Conservation (phyloP, 2,113 vertebrate species). For the Erythrocercus mccallii region DNA sequence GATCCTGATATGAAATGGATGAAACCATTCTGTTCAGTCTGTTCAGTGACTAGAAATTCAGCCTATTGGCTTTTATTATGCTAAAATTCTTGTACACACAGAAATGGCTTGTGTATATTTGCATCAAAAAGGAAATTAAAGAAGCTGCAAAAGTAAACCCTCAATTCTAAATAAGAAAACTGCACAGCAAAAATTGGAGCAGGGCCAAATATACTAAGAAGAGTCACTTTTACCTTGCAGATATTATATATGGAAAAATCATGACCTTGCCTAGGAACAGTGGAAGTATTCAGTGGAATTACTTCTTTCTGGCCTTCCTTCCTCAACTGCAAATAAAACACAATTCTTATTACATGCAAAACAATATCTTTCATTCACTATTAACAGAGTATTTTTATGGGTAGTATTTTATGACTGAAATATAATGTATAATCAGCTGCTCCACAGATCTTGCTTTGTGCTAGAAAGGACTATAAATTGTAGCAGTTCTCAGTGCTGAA, state of each 20-base stretch:
- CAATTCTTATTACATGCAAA: background rate
- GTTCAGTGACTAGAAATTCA: slow-evolving; percentile 28
- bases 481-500: background rate
- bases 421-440: background rate
- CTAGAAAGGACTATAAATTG: background rate
- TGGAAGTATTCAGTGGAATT: background rate
- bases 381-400: background rate
- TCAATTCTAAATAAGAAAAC: slow-evolving; percentile 1
- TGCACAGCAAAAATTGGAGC: background rate
- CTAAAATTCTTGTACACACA: slow-evolving; percentile 45
- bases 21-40: slow-evolving; percentile 29
- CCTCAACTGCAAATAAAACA: background rate
- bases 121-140: slow-evolving; percentile 49
- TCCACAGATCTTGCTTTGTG: background rate
- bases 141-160: slow-evolving; percentile 53
- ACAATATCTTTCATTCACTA: background rate
- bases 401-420: background rate
- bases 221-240: background rate
- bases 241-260: background rate
- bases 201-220: background rate
- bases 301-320: background rate
- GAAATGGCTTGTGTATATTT: slow-evolving; percentile 47
- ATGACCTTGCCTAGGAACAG: background rate
- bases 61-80: slow-evolving; percentile 23
- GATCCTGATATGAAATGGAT: slow-evolving; percentile 28